phyloP scores from a whole-genome alignment of 2,797 vertebrate species.

The Nannoperca australis region DNA sequence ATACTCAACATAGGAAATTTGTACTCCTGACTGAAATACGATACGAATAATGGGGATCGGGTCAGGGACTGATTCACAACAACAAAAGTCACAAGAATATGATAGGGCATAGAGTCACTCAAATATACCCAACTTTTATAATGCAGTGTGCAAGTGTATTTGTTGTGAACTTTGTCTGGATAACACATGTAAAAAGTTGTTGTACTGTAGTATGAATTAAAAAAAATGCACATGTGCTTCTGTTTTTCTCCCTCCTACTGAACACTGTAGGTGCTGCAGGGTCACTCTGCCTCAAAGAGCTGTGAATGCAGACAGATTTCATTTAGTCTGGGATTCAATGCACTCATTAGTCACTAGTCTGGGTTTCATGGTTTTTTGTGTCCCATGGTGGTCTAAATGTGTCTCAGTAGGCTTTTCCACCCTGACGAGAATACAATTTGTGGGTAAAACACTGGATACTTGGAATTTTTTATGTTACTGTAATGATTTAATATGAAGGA shows the following conservation, averaged over 20 bases:
- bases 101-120: neutral
- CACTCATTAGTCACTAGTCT: constrained; percentile 60
- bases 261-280: constrained; percentile 44
- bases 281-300: constrained; percentile 45
- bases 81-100: neutral
- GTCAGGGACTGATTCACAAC: neutral
- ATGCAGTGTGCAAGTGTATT: neutral
- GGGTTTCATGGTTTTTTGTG: constrained; percentile 37
- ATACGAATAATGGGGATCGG: neutral
- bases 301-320: constrained; percentile 48
- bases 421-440: constrained; percentile 23
- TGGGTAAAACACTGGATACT: constrained; percentile 13
- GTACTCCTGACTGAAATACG: neutral
- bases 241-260: constrained; percentile 36
- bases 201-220: constrained; percentile 18
- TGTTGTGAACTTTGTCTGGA: constrained; percentile 11
- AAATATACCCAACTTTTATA: neutral
- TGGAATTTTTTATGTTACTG: constrained; percentile 11
- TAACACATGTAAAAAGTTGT: constrained; percentile 19
- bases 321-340: constrained; percentile 51
- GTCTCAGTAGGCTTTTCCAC: constrained; percentile 30
- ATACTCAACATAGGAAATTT: neutral
- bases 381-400: constrained; percentile 47
- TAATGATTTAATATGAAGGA: constrained; percentile 35
- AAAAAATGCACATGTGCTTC: constrained; percentile 30